phyloP scores from a whole-genome alignment of 1,140 invertebrate species.

The Hypsibius dujardini region DNA sequence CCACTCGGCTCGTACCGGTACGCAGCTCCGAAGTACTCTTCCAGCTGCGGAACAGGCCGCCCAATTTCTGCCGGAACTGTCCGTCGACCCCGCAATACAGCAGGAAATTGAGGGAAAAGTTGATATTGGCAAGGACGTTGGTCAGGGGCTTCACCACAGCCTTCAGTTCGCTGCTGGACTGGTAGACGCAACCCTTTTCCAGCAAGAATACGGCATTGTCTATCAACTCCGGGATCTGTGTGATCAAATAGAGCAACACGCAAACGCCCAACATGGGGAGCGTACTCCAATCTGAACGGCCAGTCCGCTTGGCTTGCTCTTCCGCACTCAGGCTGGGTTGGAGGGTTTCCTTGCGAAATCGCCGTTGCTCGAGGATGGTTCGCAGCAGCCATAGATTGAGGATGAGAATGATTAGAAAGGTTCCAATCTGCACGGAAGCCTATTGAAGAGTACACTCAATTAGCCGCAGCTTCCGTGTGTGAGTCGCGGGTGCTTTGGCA shows the following conservation, averaged over 20 bases:
- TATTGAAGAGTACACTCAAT: background rate
- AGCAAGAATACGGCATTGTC: background rate
- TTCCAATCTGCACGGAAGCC: background rate
- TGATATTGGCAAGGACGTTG: slow-evolving; percentile 1
- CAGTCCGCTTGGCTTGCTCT: background rate
- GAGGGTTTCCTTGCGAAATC: background rate
- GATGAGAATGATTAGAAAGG: slow-evolving; percentile 6
- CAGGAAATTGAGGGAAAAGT: slow-evolving; percentile 4
- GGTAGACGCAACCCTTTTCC: background rate
- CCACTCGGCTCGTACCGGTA: too few species aligned
- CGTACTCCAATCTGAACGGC: background rate
- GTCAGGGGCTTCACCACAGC: background rate
- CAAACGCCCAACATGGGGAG: background rate
- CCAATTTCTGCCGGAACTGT: background rate
- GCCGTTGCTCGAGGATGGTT: slow-evolving; percentile 1
- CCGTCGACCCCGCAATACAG: slow-evolving; percentile 2
- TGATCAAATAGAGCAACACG: background rate
- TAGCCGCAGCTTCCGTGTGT: background rate
- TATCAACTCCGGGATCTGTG: background rate
- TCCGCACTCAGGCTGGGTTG: background rate
- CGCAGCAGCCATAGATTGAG: background rate
- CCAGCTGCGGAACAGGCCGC: too few species aligned
- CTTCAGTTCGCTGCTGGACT: background rate
- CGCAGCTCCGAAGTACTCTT: too few species aligned
- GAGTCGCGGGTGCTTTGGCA: background rate